Base-by-base conservation (phyloP, 1,140 invertebrate species). In the Drosophila bocki region DNA sequence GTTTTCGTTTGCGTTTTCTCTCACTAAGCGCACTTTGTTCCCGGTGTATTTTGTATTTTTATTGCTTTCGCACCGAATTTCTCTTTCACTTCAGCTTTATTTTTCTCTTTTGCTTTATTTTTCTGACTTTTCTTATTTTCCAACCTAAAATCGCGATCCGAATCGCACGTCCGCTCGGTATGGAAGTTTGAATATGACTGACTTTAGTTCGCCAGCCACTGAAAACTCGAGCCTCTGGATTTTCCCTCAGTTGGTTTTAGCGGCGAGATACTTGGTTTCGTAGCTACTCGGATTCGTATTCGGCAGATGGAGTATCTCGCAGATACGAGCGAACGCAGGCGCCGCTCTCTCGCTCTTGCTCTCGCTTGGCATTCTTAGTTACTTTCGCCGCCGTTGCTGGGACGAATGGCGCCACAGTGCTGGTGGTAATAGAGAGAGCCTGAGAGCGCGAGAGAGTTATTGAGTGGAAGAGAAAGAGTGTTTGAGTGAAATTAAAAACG, bases 161-260 rank as follows among this genome's bases (percentile, higher is more conserved):
- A 61, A 50, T 69, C 75, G 91, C 78, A 91, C 91, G 91, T 92
- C 91, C 91, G 85, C 29, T 33, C 50, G 50, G 50, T 17, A 12
- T 51, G 50, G 50, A 33, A 51, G 50, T 51, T 51, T 17, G 50
- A 51, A 51, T 51, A 33, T 51, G 50, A 51, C 91, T 92, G 91
- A 80, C 44, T 76, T 75, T 45, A 41, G 51, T 42, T 56, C 39
- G 44, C 42, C 12, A 37, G n/a, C 39, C 12, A 47, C 48, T 70
- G 39, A 13, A 35, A 32, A 42, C 22, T 39, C 45, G 29, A 56
- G 19, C 32, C 41, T 56, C 65, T 50, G 44, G 17, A 12, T 33
- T 69, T 48, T 19, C 39, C n/a, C 22, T 42, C 33, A 17, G 44
- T 15, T 32, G 58, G 6, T 26, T 51, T 32, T 19, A 19, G n/a